These are phyloP conservation scores for Aporrectodea caliginosa DNA, from an alignment of 1,140 invertebrate species.

Conservation along the genomic window DNA sequence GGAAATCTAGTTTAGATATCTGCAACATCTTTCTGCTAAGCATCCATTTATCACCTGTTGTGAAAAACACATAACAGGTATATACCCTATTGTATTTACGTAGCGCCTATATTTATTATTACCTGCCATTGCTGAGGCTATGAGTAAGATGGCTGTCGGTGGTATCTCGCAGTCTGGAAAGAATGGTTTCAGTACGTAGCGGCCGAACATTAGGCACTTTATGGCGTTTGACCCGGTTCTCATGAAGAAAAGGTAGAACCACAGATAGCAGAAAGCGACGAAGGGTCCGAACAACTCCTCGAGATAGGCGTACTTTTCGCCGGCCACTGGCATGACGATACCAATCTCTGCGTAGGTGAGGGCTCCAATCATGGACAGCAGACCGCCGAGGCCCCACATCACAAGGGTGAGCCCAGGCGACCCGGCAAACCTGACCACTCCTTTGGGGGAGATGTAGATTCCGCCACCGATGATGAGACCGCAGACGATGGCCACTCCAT, in stretches of 20 bases:
- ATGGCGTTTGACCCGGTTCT: conserved; percentile 65
- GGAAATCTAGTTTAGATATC: background rate
- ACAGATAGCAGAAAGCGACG: conserved; percentile 33
- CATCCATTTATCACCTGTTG: background rate
- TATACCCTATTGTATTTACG: background rate
- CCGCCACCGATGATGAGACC: conserved; percentile 61
- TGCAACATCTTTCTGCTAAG: background rate
- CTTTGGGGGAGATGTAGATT: conserved; percentile 90
- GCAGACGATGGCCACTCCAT: conserved; percentile 34
- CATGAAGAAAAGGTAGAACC: conserved; percentile 59
- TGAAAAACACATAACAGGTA: background rate
- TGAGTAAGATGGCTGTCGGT: background rate
- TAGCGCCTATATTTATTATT: background rate
- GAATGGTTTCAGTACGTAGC: conserved; percentile 52
- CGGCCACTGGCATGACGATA: conserved; percentile 26
- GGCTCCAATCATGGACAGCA: conserved; percentile 65
- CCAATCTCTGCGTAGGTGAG: conserved; percentile 36
- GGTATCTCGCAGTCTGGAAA: conserved; percentile 44
- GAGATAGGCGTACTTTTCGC: conserved; percentile 37
- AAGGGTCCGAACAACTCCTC: conserved; percentile 27
- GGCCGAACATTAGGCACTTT: conserved; percentile 50
- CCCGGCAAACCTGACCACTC: conserved; percentile 71
- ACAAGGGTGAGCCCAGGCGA: conserved; percentile 73
- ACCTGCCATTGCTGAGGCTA: conserved; percentile 14
- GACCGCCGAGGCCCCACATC: conserved; percentile 72